Conservation (phyloP, 2,888 invertebrate genomes). For the Hymenopus coronatus region DNA sequence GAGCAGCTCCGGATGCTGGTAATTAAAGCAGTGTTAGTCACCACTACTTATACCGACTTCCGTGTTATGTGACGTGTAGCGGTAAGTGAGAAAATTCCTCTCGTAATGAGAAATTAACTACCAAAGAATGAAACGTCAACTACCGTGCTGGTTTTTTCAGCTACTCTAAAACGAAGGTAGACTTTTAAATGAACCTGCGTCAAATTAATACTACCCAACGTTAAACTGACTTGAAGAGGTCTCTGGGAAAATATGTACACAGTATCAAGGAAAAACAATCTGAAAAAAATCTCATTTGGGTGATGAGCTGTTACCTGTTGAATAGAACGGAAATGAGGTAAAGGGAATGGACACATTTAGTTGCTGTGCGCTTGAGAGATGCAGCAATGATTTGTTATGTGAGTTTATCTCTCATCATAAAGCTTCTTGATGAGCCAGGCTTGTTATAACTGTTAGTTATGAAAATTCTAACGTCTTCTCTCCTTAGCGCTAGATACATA, state of each 20-base stretch:
- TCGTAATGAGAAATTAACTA: background rate
- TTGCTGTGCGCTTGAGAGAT: too few species aligned
- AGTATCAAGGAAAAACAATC: background rate
- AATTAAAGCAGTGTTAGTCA: background rate
- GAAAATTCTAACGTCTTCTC: too few species aligned
- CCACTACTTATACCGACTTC: background rate
- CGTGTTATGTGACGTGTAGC: background rate
- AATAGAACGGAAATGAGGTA: background rate
- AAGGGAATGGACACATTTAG: too few species aligned
- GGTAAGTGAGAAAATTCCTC: background rate
- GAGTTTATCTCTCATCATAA: too few species aligned
- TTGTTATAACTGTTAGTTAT: too few species aligned
- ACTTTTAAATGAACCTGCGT: background rate
- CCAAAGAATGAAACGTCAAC: background rate
- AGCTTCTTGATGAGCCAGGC: too few species aligned
- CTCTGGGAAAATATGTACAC: background rate
- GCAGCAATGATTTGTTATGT: too few species aligned
- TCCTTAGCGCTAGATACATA: too few species aligned
- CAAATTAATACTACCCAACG: background rate
- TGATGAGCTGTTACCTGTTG: background rate
- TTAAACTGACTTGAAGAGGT: background rate
- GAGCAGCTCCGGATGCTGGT: background rate
- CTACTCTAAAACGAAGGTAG: too few species aligned
- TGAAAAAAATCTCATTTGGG: too few species aligned
- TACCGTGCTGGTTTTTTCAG: too few species aligned